Conservation (phyloP, 2,113 vertebrate species). For the Gavia stellata region DNA sequence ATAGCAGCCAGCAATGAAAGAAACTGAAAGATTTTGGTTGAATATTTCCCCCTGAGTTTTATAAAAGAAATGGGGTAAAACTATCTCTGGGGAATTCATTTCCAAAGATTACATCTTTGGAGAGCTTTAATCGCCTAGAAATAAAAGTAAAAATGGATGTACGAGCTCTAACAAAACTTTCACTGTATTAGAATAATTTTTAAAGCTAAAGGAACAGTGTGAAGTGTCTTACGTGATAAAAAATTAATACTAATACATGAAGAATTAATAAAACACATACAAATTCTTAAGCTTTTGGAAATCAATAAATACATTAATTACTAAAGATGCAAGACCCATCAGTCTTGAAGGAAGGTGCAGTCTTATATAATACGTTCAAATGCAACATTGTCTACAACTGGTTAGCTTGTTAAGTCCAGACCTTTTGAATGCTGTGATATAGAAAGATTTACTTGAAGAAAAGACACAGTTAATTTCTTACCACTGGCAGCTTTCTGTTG, state of each 20-base stretch:
- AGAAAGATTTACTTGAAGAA: neutral
- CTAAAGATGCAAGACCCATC: neutral
- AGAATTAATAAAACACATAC: neutral
- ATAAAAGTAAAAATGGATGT: neutral
- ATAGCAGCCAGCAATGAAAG: neutral
- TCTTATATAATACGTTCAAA: neutral
- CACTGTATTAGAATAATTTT: neutral
- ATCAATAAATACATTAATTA: neutral
- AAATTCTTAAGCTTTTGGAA: neutral
- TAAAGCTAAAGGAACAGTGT: neutral
- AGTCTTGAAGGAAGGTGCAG: neutral
- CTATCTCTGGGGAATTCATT: neutral
- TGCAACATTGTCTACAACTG: neutral
- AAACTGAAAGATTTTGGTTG: neutral
- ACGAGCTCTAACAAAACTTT: neutral
- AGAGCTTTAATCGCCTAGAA: neutral
- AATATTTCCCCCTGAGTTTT: neutral
- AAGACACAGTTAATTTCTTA: neutral
- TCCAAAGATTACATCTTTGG: neutral
- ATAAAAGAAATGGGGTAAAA: neutral
- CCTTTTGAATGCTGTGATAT: neutral
- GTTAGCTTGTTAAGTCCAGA: neutral
- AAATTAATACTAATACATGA: neutral
- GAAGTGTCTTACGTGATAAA: neutral
- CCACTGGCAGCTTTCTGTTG: neutral